These are phyloP conservation scores for Epizoanthus ramosus DNA, from an alignment of 92 coral and sea anemone species.

Conservation along the genomic window DNA sequence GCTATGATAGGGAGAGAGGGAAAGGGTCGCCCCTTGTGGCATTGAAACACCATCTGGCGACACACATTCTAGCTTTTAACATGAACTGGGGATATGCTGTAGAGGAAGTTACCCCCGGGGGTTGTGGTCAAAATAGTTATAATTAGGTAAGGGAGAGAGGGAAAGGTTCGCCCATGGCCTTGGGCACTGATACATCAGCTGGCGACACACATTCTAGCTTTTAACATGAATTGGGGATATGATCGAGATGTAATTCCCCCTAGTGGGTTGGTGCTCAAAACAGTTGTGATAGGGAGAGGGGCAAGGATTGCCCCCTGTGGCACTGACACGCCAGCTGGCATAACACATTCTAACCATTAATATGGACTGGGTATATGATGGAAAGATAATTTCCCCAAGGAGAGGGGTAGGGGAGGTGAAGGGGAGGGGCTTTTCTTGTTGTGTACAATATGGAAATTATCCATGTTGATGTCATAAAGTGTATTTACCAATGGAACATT, in stretches of 20 bases:
- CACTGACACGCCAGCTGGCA: slow-evolving; percentile 74
- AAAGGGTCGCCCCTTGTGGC: slow-evolving; percentile 60
- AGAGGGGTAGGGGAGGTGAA: too few relatives aligned
- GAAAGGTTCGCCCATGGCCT: too few relatives aligned
- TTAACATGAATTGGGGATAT: slow-evolving; percentile 87
- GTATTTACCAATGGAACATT: neutral
- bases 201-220: slow-evolving; percentile 73
- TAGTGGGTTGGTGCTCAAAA: too few relatives aligned
- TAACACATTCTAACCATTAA: slow-evolving; percentile 70
- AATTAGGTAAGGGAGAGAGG: too few relatives aligned
- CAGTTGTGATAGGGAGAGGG: too few relatives aligned
- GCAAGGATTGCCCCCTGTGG: too few relatives aligned
- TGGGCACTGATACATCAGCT: too few relatives aligned
- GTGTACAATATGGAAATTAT: too few relatives aligned
- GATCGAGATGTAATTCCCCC: slow-evolving; percentile 49
- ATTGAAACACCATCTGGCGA: slow-evolving; percentile 71
- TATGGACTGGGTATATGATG: slow-evolving; percentile 83
- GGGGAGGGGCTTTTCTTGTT: too few relatives aligned
- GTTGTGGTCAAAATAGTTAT: too few relatives aligned
- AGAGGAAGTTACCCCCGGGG: slow-evolving; percentile 30
- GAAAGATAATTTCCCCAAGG: slow-evolving; percentile 40
- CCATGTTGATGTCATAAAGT: neutral
- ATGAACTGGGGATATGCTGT: slow-evolving; percentile 85
- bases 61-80: slow-evolving; percentile 68
- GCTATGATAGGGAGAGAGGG: too few relatives aligned